A percentile compares a stretch with the other conserved stretches of the same genome.
Conservation (phyloP, 2,888 invertebrate species). For the Gymnocheta viridis region DNA sequence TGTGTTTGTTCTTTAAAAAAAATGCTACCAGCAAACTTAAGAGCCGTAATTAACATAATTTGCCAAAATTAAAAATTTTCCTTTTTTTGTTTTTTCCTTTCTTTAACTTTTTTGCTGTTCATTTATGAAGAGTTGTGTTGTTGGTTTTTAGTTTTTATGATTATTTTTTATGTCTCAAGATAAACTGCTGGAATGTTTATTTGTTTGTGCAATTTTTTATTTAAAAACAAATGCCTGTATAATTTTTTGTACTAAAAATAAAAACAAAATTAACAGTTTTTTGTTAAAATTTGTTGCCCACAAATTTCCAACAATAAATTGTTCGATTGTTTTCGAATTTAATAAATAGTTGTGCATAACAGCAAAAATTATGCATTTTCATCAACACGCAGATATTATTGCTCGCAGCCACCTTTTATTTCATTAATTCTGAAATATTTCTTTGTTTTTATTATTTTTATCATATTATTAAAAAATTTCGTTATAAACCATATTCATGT, state of each 20-base stretch:
- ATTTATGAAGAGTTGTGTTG: constrained; percentile 57
- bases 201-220: constrained; percentile 58
- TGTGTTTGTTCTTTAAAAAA: too few relatives aligned
- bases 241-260: constrained; percentile 65
- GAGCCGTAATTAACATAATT: not conserved
- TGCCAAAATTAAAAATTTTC: not conserved
- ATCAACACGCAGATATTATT: constrained; percentile 83
- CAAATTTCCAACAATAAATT: constrained; percentile 76
- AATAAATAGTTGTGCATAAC: constrained; percentile 74
- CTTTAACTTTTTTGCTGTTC: constrained; percentile 72
- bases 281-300: constrained; percentile 43
- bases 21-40: not conserved
- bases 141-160: constrained; percentile 66
- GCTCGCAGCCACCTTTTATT: constrained; percentile 81
- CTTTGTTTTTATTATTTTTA: not conserved
- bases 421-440: constrained; percentile 41
- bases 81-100: constrained; percentile 69
- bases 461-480: constrained; percentile 27
- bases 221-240: too few relatives aligned
- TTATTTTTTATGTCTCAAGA: constrained; percentile 60
- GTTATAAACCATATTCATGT: constrained; percentile 52
- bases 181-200: constrained; percentile 49
- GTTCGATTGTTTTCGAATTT: constrained; percentile 76
- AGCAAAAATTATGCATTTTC: constrained; percentile 78
- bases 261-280: constrained; percentile 66